Conservation (phyloP, 2,797 vertebrate species). For the Brotula barbata region DNA sequence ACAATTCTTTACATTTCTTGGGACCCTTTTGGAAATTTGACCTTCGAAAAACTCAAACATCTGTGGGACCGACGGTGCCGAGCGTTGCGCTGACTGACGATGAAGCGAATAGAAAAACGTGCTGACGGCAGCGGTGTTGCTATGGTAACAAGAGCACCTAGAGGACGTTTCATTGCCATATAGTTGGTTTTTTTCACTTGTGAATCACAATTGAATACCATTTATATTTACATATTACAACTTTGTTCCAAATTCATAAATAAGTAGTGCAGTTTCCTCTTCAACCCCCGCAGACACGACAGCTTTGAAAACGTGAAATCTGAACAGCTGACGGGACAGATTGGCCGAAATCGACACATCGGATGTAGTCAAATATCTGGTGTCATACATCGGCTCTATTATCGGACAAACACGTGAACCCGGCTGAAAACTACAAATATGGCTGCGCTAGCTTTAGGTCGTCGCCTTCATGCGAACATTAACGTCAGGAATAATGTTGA, state of each 20-base stretch:
- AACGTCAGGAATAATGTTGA: constrained; percentile 22
- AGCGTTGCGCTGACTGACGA: constrained; percentile 1
- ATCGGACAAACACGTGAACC: constrained; percentile 32
- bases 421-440: constrained; percentile 63
- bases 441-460: constrained; percentile 51
- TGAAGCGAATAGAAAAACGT: constrained; percentile 1
- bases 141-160: constrained; percentile 19
- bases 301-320: constrained; percentile 9
- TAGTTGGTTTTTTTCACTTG: constrained; percentile 13
- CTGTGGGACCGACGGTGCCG: too few relatives aligned
- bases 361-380: too few relatives aligned
- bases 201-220: constrained; percentile 58
- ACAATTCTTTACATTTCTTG: too few relatives aligned
- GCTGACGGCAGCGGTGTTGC: constrained; percentile 13
- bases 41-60: too few relatives aligned
- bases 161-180: neutral
- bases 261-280: constrained; percentile 66
- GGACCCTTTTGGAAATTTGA: too few relatives aligned
- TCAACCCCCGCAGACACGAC: constrained; percentile 32
- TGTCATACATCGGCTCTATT: too few relatives aligned
- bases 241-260: constrained; percentile 65
- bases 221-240: constrained; percentile 61
- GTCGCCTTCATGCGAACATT: constrained; percentile 67
- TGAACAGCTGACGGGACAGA: constrained; percentile 7
- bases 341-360: too few relatives aligned